phyloP scores from a whole-genome alignment of 2,888 invertebrate genomes.

The Platycheirus albimanus region DNA sequence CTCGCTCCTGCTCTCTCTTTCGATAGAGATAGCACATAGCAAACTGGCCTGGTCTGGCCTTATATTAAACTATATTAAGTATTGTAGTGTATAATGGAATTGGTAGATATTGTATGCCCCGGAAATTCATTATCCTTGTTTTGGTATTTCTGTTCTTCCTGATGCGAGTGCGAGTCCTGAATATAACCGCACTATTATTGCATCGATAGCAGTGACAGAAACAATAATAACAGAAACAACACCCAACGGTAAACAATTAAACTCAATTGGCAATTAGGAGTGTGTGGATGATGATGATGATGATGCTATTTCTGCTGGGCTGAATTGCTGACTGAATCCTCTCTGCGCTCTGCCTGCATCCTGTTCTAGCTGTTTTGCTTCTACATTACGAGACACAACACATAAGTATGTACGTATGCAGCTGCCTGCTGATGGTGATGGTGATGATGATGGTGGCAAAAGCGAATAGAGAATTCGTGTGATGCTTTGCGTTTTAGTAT shows the following conservation, averaged over 20 bases:
- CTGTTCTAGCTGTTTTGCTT: not conserved
- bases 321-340: not conserved
- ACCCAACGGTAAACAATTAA: slow-evolving; percentile 61
- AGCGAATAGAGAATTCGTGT: not conserved
- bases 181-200: slow-evolving; percentile 26
- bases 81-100: too few species aligned
- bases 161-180: not conserved
- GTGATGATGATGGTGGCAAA: not conserved
- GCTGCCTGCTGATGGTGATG: not conserved
- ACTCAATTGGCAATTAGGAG: slow-evolving; percentile 63
- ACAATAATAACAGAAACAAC: slow-evolving; percentile 48
- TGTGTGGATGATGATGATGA: slow-evolving; percentile 24
- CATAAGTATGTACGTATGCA: too few species aligned
- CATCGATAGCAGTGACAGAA: slow-evolving; percentile 39
- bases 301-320: slow-evolving; percentile 39
- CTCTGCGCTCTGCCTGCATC: not conserved
- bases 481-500: slow-evolving; percentile 19
- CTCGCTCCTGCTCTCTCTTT: not conserved
- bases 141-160: slow-evolving; percentile 1
- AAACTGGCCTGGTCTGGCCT: too few species aligned
- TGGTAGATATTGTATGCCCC: not conserved
- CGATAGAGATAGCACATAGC: not conserved
- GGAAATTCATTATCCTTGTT: slow-evolving; percentile 47
- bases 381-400: too few species aligned
- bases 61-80: too few species aligned